These are phyloP conservation scores for Drosophila macrospina DNA, from an alignment of 2,888 invertebrate species.

Conservation along the genomic window DNA sequence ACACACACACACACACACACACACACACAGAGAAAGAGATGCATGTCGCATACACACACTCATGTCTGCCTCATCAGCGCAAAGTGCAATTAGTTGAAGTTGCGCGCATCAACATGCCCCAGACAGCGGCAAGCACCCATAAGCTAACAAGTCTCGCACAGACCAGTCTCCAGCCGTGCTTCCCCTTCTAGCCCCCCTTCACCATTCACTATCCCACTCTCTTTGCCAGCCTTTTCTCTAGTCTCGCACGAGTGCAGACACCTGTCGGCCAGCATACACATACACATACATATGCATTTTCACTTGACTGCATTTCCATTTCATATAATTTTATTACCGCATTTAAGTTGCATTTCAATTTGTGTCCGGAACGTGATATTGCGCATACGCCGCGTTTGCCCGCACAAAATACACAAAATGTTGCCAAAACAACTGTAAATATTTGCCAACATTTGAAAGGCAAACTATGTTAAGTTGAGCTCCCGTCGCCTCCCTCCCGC, in stretches of 20 bases:
- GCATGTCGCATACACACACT: slow-evolving; percentile 19
- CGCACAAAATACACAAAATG: slow-evolving; percentile 34
- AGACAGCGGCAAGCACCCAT: slow-evolving; percentile 58
- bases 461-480: slow-evolving; percentile 71
- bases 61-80: slow-evolving; percentile 72
- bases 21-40: slow-evolving; percentile 8
- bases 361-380: slow-evolving; percentile 60
- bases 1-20: slow-evolving; percentile 18
- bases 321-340: slow-evolving; percentile 69
- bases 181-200: too few relatives aligned
- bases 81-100: slow-evolving; percentile 82
- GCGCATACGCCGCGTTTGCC: slow-evolving; percentile 58
- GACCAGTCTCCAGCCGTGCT: background rate
- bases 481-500: background rate
- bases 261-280: slow-evolving; percentile 56
- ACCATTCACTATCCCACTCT: background rate
- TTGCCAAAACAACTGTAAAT: slow-evolving; percentile 69
- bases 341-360: slow-evolving; percentile 80
- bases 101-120: slow-evolving; percentile 74
- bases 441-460: slow-evolving; percentile 60
- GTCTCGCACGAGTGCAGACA: slow-evolving; percentile 60
- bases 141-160: slow-evolving; percentile 74
- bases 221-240: slow-evolving; percentile 29
- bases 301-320: slow-evolving; percentile 70
- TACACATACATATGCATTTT: slow-evolving; percentile 28